Evolutionary conservation across 2,113 vertebrate species (phyloP).

Genomic region (Empidonax alnorum): DNA sequence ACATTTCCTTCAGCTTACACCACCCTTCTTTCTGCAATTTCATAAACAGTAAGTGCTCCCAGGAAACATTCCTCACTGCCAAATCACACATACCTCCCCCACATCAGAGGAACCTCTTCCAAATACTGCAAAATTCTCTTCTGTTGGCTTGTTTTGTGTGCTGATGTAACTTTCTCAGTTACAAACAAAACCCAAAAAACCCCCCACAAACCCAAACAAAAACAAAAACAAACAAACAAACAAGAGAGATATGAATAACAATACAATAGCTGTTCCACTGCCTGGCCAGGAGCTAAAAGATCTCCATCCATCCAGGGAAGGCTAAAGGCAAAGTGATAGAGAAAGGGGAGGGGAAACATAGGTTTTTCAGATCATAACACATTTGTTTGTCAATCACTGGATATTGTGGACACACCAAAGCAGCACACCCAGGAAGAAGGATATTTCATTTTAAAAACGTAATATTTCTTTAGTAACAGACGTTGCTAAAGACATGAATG

Average conservation of each 20-base stretch:
- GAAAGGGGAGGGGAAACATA: neutral
- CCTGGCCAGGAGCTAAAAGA: neutral
- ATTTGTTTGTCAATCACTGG: neutral
- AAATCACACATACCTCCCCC: neutral
- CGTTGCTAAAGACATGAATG: neutral
- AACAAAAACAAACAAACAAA: neutral
- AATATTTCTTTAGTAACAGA: neutral
- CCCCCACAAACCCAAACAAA: neutral
- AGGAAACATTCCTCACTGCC: neutral
- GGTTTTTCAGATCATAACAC: neutral
- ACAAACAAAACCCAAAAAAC: neutral
- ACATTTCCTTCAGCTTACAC: neutral
- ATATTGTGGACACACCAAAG: neutral
- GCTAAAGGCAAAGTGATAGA: neutral
- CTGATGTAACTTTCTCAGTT: neutral
- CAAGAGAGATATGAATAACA: neutral
- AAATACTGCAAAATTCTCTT: neutral
- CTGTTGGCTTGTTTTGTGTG: neutral
- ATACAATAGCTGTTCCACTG: neutral
- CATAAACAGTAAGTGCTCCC: neutral
- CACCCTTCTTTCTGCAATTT: neutral
- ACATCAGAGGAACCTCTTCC: neutral
- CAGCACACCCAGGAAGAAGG: neutral
- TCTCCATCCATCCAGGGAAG: neutral
- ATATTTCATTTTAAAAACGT: neutral